These are phyloP conservation scores for Sycobia sp. DNA, from an alignment of 1,140 invertebrate genomes.

Conservation along the genomic window DNA sequence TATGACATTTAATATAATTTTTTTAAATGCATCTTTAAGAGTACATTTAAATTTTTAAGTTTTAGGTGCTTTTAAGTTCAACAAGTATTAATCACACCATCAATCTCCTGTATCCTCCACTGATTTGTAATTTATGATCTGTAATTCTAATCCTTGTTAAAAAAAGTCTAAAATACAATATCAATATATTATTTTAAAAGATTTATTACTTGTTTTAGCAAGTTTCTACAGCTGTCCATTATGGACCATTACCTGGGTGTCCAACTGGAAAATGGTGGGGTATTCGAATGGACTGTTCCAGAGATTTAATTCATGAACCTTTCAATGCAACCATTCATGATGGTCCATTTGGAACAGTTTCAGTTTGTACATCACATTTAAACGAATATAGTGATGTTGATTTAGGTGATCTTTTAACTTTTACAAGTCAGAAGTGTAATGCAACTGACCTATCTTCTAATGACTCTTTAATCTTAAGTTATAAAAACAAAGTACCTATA, in stretches of 20 bases:
- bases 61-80: no score
- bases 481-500: slow-evolving; percentile 51
- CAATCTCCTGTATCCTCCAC: no score
- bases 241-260: slow-evolving; percentile 49
- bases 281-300: slow-evolving; percentile 56
- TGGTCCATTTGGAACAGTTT: slow-evolving; percentile 53
- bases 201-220: slow-evolving; percentile 35
- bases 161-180: background rate
- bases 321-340: slow-evolving; percentile 49
- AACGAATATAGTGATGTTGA: slow-evolving; percentile 49
- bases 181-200: background rate
- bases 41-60: no score
- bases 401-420: slow-evolving; percentile 49
- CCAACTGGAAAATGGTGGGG: slow-evolving; percentile 57
- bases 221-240: slow-evolving; percentile 39
- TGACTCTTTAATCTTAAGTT: slow-evolving; percentile 50
- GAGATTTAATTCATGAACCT: slow-evolving; percentile 50
- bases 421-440: slow-evolving; percentile 48
- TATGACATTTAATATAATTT: no score
- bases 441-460: slow-evolving; percentile 13
- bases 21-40: no score
- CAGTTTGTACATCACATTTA: slow-evolving; percentile 49
- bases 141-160: background rate
- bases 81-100: no score
- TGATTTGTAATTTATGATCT: no score